Percentiles rank a stretch among this genome's conserved stretches.
phyloP scores from a whole-genome alignment of 2,797 vertebrate genomes.

The Rhinogobio ventralis region DNA sequence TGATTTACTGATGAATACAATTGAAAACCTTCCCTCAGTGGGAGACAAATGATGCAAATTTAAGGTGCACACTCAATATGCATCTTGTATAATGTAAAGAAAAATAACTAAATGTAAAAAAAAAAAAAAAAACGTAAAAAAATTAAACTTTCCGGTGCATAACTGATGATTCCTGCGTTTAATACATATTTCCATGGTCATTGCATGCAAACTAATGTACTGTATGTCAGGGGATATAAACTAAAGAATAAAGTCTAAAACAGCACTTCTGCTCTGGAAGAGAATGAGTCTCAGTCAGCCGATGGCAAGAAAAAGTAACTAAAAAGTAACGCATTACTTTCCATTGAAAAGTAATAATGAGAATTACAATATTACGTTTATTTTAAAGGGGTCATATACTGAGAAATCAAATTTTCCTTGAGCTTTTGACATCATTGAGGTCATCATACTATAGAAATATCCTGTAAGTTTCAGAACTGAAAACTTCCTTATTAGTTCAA shows the following conservation, averaged over 20 bases:
- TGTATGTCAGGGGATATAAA: not conserved
- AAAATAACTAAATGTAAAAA: not conserved
- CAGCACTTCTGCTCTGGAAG: not conserved
- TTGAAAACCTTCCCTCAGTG: not conserved
- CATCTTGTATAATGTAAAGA: not conserved
- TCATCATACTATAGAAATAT: no score
- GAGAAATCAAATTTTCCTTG: no score
- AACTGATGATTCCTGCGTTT: not conserved
- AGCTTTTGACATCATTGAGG: no score
- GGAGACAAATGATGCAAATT: not conserved
- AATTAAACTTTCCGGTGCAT: not conserved
- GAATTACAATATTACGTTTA: not conserved
- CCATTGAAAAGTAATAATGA: not conserved
- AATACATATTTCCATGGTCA: not conserved
- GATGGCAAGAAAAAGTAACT: not conserved
- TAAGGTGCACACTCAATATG: not conserved
- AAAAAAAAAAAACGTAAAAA: not conserved
- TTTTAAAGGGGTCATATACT: not conserved
- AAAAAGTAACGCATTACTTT: not conserved
- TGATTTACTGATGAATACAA: not conserved
- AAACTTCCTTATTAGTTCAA: no score
- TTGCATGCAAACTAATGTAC: not conserved
- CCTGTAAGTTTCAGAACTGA: no score
- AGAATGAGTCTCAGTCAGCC: not conserved
- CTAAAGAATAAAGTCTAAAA: not conserved